phyloP scores from a whole-genome alignment of 2,113 vertebrate genomes.

The Tamias sibiricus region DNA sequence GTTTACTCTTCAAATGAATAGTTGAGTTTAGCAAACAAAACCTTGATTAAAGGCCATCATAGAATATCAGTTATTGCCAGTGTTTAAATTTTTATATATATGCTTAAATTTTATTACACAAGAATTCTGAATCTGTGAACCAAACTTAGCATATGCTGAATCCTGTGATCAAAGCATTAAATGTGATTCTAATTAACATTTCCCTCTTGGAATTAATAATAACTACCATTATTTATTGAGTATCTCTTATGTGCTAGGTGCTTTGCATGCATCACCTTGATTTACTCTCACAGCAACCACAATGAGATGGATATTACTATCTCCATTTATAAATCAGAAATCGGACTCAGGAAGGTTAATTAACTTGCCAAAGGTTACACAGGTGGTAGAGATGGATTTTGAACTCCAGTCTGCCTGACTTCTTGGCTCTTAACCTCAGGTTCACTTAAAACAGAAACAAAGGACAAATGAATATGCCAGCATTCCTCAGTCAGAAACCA shows the following conservation, averaged over 20 bases:
- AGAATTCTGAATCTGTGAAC: not conserved
- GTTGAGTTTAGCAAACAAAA: constrained; percentile 53
- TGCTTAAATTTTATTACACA: constrained; percentile 13
- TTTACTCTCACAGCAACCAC: not conserved
- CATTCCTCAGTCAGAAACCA: not conserved
- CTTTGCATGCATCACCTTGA: not conserved
- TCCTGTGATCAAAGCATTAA: not conserved
- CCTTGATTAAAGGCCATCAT: constrained; percentile 28
- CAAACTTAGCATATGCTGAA: not conserved
- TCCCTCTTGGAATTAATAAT: not conserved
- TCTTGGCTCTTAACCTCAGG: constrained; percentile 35
- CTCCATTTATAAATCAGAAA: not conserved
- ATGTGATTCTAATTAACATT: constrained; percentile 36
- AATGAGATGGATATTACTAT: not conserved
- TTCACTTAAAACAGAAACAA: constrained; percentile 40
- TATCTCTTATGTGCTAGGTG: not conserved
- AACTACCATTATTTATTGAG: not conserved
- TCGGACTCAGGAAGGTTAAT: not conserved
- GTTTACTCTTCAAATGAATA: constrained; percentile 43
- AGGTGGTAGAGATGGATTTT: not conserved
- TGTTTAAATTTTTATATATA: constrained; percentile 28
- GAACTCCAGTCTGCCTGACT: not conserved
- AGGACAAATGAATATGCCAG: not conserved
- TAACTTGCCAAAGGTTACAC: not conserved
- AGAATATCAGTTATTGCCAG: not conserved